Base-by-base conservation (phyloP, 2,113 vertebrate species). In the Clinocottus analis region DNA sequence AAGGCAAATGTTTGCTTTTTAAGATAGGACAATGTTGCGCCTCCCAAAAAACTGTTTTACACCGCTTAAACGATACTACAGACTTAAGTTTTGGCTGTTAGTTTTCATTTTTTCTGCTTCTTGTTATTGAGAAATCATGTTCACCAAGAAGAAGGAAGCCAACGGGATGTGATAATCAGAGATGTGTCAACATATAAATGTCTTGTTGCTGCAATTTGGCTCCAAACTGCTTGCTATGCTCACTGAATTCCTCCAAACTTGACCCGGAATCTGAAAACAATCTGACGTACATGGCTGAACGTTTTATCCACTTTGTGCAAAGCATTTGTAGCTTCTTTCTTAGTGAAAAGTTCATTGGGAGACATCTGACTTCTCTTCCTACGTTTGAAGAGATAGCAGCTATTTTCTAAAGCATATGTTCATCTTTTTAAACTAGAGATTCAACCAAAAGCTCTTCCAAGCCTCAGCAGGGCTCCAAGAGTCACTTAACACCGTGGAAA, bases 241-340 rank as follows among this genome's bases (percentile, higher is more conserved):
- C 19, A 25, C 7, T 58, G 27, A 76, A 56, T 75, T 43, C 6
- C 41, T 76, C 27, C 53, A 43, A 23, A 60, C 41, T 16, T 47
- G 19, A 33, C 17, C 55, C 5, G 13, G 37, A 43, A 70, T 51
- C 21, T 55, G 31, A 25, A 39, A 37, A 31, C 1, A 7, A 23
- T 35, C 33, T 62, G 60, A 62, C 5, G n/a, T 39, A 23, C 37
- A 29, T 67, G 49, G 5, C 6, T 16, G 1, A 51, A 16, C 6
- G 12, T 27, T 69, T 69, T 37, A 37, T 37, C 10, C 2, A 0
- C 7, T 39, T 39, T 19, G 2, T 13, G 58, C n/a, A 43, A 21
- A 41, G 16, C 16, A 37, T 53, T 23, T 7, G 21, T 37, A 19
- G 49, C 33, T 55, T 10, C 5, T 39, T 21, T 71, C 13, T 43